Conservation (phyloP, 2,113 vertebrate species). For the Agelaius tricolor region DNA sequence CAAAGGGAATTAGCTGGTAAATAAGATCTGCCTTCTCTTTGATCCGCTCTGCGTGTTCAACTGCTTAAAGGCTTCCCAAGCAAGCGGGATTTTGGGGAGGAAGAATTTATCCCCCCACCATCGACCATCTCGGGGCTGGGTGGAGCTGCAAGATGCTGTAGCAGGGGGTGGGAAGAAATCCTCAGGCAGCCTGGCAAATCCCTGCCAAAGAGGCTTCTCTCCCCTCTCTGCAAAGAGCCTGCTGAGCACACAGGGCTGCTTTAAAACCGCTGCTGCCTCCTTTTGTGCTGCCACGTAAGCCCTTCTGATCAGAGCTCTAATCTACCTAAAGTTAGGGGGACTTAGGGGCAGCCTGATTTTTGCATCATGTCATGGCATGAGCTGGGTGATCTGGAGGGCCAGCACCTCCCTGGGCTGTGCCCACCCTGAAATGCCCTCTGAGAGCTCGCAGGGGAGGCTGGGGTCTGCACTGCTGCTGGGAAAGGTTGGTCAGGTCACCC, state of each 20-base stretch:
- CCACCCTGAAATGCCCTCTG: rapidly evolving
- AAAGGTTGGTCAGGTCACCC: not conserved
- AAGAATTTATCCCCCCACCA: not conserved
- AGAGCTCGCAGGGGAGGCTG: not conserved
- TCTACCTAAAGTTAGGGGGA: not conserved
- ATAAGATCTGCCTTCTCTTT: constrained; percentile 43
- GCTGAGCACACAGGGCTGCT: not conserved
- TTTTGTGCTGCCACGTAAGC: not conserved
- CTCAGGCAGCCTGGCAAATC: constrained; percentile 14
- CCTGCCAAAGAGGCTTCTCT: constrained; percentile 41
- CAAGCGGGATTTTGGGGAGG: constrained; percentile 18
- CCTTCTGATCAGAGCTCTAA: constrained; percentile 24
- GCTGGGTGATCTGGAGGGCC: not conserved
- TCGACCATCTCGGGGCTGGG: not conserved
- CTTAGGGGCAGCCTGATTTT: not conserved
- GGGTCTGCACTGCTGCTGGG: rapidly evolving
- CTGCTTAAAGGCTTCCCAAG: constrained; percentile 57
- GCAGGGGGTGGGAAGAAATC: constrained; percentile 18
- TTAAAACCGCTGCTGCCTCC: not conserved
- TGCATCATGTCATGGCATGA: rapidly evolving
- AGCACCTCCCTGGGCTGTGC: not conserved
- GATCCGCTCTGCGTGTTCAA: constrained; percentile 9
- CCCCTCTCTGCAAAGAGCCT: not conserved
- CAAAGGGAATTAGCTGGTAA: constrained; percentile 57
- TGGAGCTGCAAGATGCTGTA: not conserved